Percentiles rank a stretch among this genome's conserved stretches.
Evolutionary conservation across 2,797 vertebrate genomes (phyloP).

Genomic region (Platyrinchus mystaceus): DNA sequence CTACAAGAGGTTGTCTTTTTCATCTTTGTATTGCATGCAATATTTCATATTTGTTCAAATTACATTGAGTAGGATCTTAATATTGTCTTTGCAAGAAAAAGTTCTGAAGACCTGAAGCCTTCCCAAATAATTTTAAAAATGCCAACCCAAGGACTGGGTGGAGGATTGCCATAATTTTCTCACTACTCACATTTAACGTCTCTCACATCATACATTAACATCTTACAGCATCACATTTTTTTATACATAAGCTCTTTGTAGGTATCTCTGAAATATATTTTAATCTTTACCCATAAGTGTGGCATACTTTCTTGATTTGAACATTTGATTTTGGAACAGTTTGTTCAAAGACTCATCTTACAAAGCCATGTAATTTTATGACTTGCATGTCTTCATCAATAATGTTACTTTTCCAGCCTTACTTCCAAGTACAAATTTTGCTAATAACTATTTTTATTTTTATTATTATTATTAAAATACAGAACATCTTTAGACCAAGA

Average conservation of each 20-base stretch:
- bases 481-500: neutral
- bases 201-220: neutral
- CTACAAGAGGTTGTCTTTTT: neutral
- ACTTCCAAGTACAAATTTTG: neutral
- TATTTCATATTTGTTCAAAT: neutral
- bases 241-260: neutral
- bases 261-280: neutral
- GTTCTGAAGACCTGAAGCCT: neutral
- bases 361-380: neutral
- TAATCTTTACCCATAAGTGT: neutral
- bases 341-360: neutral
- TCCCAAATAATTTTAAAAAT: neutral
- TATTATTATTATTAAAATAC: neutral
- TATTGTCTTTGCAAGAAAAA: neutral
- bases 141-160: rapidly evolving
- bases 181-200: neutral
- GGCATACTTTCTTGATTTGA: neutral
- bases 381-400: neutral
- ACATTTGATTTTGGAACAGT: neutral
- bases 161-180: neutral
- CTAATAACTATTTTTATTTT: neutral
- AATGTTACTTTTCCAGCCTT: neutral
- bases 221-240: neutral
- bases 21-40: neutral
- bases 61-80: neutral